Base-by-base conservation (phyloP, 1,140 invertebrate species). In the Lethrus apterus region DNA sequence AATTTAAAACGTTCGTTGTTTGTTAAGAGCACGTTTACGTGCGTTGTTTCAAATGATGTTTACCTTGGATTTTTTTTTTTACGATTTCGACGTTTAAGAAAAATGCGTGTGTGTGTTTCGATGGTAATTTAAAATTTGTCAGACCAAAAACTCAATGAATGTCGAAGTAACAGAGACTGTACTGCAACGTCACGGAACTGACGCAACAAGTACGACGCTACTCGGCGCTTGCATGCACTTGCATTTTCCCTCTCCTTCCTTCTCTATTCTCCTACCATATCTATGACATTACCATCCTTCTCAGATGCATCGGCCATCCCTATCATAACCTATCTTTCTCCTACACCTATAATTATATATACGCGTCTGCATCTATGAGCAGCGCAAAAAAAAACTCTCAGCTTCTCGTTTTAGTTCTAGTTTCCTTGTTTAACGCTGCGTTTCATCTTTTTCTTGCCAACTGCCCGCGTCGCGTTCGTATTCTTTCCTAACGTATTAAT, bases 181-280 rank as follows among this genome's bases (percentile, higher is more conserved):
- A 35, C 14, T 43, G 59, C 57, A 63, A 65, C 64, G 62, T 63
- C 64, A 64, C 59, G 54, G 51, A 14, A 57, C 57, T 62, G 64
- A 66, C 60, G 63, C 64, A 66, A 65, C 60, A 65, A 67, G 65
- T 67, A 61, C 63, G 63, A 66, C 62, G 59, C 63, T 61, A 59
- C 53, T 54, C 61, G 62, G 59, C 64, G 60, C 56, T 63, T 62
- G 57, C 51, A 64, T 64, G 62, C 61, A 64, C 62, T 64, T 64
- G 62, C 62, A 64, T 62, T 64, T 60, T 57, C 61, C 62, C 59
- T 60, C 46, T 48, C 46, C 46, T 43, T 48, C 26, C 29, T 45
- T 13, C 24, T 18, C 21, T 40, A 36, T 36, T 41, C 36, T 42
- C 48, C 36, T 50, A 42, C 42, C 43, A 30, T 50, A 45, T 50